A percentile compares a stretch with the other conserved stretches of the same genome.
Evolutionary conservation across 1,140 invertebrate species (phyloP).

Genomic region (Drosophila kanapiae): DNA sequence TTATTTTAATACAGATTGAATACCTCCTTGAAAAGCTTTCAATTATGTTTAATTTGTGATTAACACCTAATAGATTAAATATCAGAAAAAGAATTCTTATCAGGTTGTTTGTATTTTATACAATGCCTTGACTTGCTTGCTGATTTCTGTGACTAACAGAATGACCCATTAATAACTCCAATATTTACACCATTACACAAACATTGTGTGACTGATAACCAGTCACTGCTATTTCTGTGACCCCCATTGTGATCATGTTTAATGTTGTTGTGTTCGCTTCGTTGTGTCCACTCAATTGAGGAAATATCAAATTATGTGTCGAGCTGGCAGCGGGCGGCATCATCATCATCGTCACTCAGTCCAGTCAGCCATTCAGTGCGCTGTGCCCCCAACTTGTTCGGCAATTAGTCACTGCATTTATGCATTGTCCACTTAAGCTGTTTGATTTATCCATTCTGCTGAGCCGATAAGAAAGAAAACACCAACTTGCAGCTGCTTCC

Average conservation of each 20-base stretch:
- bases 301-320: slow-evolving; percentile 78
- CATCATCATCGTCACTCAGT: slow-evolving; percentile 40
- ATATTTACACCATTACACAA: slow-evolving; percentile 1
- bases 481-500: slow-evolving; percentile 17
- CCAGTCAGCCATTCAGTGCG: slow-evolving; percentile 34
- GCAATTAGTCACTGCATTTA: slow-evolving; percentile 67
- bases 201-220: background rate
- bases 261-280: slow-evolving; percentile 2
- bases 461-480: slow-evolving; percentile 10
- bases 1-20: background rate
- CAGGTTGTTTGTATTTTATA: background rate
- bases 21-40: background rate
- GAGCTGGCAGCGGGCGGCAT: slow-evolving; percentile 2
- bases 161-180: background rate
- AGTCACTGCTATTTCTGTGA: slow-evolving; percentile 13
- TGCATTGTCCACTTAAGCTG: slow-evolving; percentile 22
- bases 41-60: background rate
- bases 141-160: background rate
- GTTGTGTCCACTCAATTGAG: slow-evolving; percentile 64
- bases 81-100: background rate
- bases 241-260: slow-evolving; percentile 20
- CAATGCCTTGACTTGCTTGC: background rate
- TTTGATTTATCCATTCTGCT: slow-evolving; percentile 21
- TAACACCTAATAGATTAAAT: background rate
- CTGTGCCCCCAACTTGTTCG: slow-evolving; percentile 51